phyloP scores from a whole-genome alignment of 2,797 vertebrate species.

The Fistularia tabacaria region DNA sequence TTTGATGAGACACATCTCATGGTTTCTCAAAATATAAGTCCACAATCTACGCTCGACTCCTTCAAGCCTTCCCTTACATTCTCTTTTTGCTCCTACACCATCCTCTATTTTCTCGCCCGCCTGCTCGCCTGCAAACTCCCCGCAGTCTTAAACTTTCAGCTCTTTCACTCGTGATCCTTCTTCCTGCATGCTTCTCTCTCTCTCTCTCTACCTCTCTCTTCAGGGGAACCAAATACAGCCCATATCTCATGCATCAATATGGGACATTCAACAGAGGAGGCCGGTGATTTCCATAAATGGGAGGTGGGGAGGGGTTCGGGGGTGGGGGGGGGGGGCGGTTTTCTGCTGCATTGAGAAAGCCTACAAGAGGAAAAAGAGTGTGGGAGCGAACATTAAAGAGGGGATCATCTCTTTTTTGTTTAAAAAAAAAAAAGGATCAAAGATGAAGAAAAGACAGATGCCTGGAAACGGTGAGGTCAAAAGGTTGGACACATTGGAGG shows the following conservation, averaged over 20 bases:
- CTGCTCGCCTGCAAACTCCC: conserved; percentile 12
- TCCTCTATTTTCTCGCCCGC: conserved; percentile 1
- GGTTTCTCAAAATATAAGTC: conserved; percentile 11
- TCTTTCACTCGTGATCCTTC: not conserved
- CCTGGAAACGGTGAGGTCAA: conserved; percentile 18
- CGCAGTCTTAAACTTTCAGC: conserved; percentile 16
- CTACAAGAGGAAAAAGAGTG: conserved; percentile 10
- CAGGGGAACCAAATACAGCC: conserved; percentile 34
- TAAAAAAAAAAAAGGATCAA: conserved; percentile 1
- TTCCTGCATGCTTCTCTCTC: not conserved
- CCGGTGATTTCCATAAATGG: conserved; percentile 35
- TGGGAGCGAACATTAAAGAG: not conserved
- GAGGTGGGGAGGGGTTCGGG: not conserved
- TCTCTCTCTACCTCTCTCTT: conserved; percentile 8
- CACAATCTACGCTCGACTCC: too few relatives aligned
- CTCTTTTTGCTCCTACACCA: not conserved
- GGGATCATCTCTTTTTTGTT: too few relatives aligned
- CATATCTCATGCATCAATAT: conserved; percentile 32
- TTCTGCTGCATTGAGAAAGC: conserved; percentile 32
- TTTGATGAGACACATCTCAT: conserved; percentile 16
- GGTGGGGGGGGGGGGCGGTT: not conserved
- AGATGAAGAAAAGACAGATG: not conserved
- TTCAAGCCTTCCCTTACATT: not conserved
- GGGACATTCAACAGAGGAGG: conserved; percentile 36
- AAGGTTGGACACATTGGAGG: conserved; percentile 10